These are phyloP conservation scores for Spisula subtruncata DNA, from an alignment of 2,888 invertebrate genomes.

Conservation along the genomic window DNA sequence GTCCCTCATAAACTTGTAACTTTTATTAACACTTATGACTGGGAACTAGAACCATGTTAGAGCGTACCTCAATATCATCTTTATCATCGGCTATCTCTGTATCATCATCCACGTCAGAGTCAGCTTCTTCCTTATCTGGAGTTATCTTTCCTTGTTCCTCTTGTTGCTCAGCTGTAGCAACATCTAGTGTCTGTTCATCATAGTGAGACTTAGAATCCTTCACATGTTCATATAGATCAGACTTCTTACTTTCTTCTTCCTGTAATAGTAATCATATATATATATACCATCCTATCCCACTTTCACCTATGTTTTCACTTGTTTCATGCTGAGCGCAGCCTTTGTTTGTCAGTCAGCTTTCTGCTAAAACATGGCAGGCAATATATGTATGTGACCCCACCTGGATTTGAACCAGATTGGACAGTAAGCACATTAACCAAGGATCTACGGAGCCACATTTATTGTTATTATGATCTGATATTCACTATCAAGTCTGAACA, in stretches of 20 bases:
- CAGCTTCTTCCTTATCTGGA: slow-evolving; percentile 90
- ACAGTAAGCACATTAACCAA: too few species aligned
- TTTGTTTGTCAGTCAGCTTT: too few species aligned
- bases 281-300: too few species aligned
- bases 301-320: too few species aligned
- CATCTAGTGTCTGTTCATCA: slow-evolving; percentile 91
- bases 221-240: slow-evolving; percentile 94
- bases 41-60: background rate
- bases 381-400: too few species aligned
- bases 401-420: too few species aligned
- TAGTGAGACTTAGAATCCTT: slow-evolving; percentile 91
- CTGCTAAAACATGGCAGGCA: too few species aligned
- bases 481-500: too few species aligned
- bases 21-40: too few species aligned
- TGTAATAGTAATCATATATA: slow-evolving; percentile 15
- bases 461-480: background rate
- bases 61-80: slow-evolving; percentile 70
- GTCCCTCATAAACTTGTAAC: too few species aligned
- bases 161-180: slow-evolving; percentile 92
- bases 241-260: slow-evolving; percentile 61
- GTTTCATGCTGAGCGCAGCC: too few species aligned
- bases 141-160: slow-evolving; percentile 91
- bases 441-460: too few species aligned
- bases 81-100: slow-evolving; percentile 82
- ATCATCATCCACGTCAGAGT: slow-evolving; percentile 90